These are phyloP conservation scores for Myotis brandtii DNA, from an alignment of 2,113 vertebrate genomes.

Conservation along the genomic window DNA sequence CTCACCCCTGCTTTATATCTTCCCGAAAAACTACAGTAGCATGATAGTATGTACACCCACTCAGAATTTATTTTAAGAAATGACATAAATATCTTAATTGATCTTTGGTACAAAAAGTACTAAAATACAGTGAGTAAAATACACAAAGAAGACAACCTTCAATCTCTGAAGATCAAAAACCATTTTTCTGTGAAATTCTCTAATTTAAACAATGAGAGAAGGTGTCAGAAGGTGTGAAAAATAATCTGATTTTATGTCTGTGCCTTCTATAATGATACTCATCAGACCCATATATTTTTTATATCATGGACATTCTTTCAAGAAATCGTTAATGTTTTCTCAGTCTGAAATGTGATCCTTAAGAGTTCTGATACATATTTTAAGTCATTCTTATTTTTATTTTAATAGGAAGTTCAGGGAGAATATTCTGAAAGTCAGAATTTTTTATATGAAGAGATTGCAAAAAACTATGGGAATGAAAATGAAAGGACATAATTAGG, in stretches of 20 bases:
- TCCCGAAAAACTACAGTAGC: conserved; percentile 74
- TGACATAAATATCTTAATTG: conserved; percentile 80
- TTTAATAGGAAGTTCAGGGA: conserved; percentile 25
- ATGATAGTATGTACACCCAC: conserved; percentile 77
- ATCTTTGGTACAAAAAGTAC: conserved; percentile 75
- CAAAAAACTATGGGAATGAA: neutral
- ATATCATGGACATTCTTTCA: neutral
- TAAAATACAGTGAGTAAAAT: conserved; percentile 73
- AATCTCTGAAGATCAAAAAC: conserved; percentile 67
- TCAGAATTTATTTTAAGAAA: conserved; percentile 84
- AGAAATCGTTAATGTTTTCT: conserved; percentile 51
- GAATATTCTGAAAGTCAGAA: conserved; percentile 6
- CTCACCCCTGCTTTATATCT: conserved; percentile 26
- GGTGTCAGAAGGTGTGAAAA: neutral
- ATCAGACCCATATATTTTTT: neutral
- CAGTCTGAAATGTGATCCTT: neutral
- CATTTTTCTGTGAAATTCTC: conserved; percentile 67
- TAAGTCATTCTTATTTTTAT: conserved; percentile 48
- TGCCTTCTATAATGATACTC: conserved; percentile 1
- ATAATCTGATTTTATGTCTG: neutral
- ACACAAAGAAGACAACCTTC: conserved; percentile 59
- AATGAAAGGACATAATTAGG: neutral
- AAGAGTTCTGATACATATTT: neutral
- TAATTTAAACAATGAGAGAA: conserved; percentile 51
- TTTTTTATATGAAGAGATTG: conserved; percentile 9